Evolutionary conservation across 2,888 invertebrate genomes (phyloP), one percentile per base, ranked within the genome.

Genomic region (Cremastinae sp.): DNA sequence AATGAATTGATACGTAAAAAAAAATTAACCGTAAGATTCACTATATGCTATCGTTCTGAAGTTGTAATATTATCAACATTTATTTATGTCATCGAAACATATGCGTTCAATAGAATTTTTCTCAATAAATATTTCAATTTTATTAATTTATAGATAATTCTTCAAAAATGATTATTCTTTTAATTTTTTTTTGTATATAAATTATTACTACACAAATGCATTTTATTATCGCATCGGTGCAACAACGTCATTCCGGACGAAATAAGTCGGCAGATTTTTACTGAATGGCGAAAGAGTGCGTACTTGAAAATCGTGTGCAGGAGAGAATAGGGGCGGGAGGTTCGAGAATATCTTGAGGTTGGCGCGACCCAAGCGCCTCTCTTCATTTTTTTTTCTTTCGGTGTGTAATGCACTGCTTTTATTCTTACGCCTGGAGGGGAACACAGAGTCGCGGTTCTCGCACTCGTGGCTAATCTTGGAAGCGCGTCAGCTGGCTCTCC

Each of bases 321-420:
- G 45, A 41, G 18, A 36, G 41, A 74, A 41, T 28, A 58, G 54
- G 66, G 10, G 43, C 66, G 54, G n/a, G 10, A 41, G 41, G n/a
- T 41, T 79, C 79, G 80, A 83, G 82, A 84, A 85, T 85, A 86
- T 79, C 79, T 75, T 74, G 74, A 81, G 54, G 65, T 59, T 64
- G 65, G 66, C 70, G 64, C 61, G 49, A 73, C 65, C 68, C 61
- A 61, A 61, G 41, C 22, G 54, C 45, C 51, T 71, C 49, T 47
- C 12, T 43, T 20, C 22, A 66, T 58, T 56, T 73, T 51, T 59
- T 10, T 49, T 49, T 58, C 20, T 65, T 58, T 49, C 64, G 8
- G 69, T 59, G 64, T 54, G 64, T 74, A 65, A 75, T 76, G 79
- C 74, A 74, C 78, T 80, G 78, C 78, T 82, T 81, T 82, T 82